Conservation (phyloP, 2,113 vertebrate species). For the Peromyscus polionotus region DNA sequence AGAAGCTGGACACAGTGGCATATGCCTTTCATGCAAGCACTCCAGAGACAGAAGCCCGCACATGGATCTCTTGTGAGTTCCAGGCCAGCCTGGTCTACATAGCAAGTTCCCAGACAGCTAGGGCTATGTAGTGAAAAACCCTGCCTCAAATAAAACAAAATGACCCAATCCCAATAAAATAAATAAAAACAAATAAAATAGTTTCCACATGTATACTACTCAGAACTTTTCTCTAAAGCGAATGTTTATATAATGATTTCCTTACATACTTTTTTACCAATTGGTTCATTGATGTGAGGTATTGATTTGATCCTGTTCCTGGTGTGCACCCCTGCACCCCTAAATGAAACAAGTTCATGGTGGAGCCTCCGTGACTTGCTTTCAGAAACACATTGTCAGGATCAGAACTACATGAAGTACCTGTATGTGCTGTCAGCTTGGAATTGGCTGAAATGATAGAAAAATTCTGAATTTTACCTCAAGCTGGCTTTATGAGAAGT, state of each 20-base stretch:
- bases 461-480: background rate
- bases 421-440: background rate
- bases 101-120: background rate
- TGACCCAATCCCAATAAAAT: background rate
- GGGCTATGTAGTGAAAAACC: background rate
- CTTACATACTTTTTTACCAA: background rate
- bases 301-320: background rate
- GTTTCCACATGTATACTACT: background rate
- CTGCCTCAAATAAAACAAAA: background rate
- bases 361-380: fast-evolving
- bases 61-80: background rate
- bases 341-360: too few relatives aligned
- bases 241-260: background rate
- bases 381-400: background rate
- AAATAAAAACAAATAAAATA: background rate
- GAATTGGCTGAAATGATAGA: background rate
- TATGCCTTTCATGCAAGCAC: background rate
- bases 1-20: background rate
- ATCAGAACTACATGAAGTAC: background rate
- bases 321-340: background rate
- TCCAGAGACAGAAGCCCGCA: background rate
- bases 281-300: background rate
- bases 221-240: background rate
- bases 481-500: too few relatives aligned
- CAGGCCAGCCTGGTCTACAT: background rate